Conservation (phyloP, 2,797 vertebrate genomes). For the Pseudocheirus occidentalis region DNA sequence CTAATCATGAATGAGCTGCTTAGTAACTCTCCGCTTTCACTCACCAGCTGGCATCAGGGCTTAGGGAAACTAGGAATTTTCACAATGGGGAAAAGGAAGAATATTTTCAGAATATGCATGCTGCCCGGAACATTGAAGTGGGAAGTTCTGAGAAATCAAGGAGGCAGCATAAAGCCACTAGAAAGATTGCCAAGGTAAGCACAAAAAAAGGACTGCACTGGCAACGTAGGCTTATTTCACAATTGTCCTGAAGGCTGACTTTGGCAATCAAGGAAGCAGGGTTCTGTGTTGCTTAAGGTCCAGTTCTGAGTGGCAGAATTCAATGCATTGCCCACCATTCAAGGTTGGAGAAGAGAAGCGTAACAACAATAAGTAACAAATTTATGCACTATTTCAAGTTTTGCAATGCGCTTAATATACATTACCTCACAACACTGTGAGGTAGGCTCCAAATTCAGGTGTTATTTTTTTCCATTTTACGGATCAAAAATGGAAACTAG, state of each 20-base stretch:
- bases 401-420: neutral
- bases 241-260: neutral
- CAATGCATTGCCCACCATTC: neutral
- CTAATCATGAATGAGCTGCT: neutral
- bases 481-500: neutral
- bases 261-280: conserved; percentile 23
- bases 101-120: neutral
- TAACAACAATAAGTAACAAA: neutral
- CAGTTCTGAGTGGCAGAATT: neutral
- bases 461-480: neutral
- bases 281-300: neutral
- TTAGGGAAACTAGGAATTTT: neutral
- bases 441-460: neutral
- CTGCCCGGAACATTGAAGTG: neutral
- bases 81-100: neutral
- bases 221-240: neutral
- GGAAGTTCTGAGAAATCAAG: neutral
- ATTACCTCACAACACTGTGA: neutral
- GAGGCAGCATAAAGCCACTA: neutral
- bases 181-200: neutral
- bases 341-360: neutral
- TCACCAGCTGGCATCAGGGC: neutral
- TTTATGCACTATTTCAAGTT: neutral
- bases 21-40: neutral
- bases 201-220: neutral